Evolutionary conservation across 2,797 vertebrate genomes (phyloP), one percentile per base, ranked within the genome.

Genomic region (Sebastes cheni): DNA sequence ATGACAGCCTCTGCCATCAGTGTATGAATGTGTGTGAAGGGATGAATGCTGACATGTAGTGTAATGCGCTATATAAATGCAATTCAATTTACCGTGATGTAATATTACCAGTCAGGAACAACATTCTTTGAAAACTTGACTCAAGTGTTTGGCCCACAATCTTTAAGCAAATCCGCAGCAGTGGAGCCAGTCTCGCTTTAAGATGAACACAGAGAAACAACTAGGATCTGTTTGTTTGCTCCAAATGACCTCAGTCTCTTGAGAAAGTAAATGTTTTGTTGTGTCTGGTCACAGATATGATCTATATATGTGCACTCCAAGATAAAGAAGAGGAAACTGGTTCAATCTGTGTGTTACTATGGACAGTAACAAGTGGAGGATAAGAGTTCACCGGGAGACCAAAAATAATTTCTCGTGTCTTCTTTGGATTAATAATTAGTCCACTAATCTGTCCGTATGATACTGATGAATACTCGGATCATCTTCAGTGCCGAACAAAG

Each of bases 121-220:
- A 59, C 55, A 64, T 29, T 70, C 25, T 60, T 75, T 66, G 22
- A 82, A 84, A 71, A 54, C 25, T 42, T 25, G 32, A 55, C 60
- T 75, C 22, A 58, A 64, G 16, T 2, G 5, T 55, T 23, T 16
- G 7, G 22, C 64, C 54, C n/a, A 32, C 14, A 13, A 22, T 72
- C 30, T 60, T 29, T 0, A 5, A 62, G 70, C 34, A 64, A 52
- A 65, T 16, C 2, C 1, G 4, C 22, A 36, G 13, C 32, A 34
- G 52, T 69, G 27, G 6, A 32, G 20, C 52, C 25, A 52, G 42
- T 67, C 27, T 52, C 22, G 25, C 42, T 42, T 62, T 30, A 54
- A 55, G 46, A 34, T 46, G 34, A 54, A 22, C 27, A 32, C 0
- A 46, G 36, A 46, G 4, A 32, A 42, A 42, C 20, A 55, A 55